Percentiles rank a stretch among this genome's conserved stretches.
Conservation (phyloP, 2,797 vertebrate species). For the Ctenochaetus hawaiiensis region DNA sequence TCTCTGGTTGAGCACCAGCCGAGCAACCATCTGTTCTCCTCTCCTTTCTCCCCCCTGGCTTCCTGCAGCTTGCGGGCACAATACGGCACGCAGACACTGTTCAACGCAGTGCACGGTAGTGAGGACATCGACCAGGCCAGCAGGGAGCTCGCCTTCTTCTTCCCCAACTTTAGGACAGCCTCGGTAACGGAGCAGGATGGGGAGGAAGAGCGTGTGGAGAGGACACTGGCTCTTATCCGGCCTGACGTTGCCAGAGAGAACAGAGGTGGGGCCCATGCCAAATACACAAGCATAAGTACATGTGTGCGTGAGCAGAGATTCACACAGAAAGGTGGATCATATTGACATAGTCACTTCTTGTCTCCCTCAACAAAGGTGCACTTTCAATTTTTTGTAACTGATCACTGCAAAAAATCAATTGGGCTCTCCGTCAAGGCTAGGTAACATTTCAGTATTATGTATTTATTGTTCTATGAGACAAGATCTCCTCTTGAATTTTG, state of each 20-base stretch:
- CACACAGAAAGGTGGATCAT: constrained; percentile 22
- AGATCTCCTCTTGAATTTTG: no score
- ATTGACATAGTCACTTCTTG: constrained; percentile 14
- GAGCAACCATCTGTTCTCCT: constrained; percentile 80
- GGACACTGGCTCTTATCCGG: constrained; percentile 87
- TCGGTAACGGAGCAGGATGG: constrained; percentile 70
- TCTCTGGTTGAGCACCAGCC: constrained; percentile 74
- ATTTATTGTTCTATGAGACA: no score
- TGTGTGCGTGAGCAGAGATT: constrained; percentile 18
- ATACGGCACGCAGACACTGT: constrained; percentile 89
- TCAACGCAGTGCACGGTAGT: constrained; percentile 91
- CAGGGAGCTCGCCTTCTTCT: constrained; percentile 91
- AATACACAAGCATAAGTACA: constrained; percentile 54
- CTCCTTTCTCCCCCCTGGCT: constrained; percentile 63
- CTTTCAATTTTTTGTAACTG: background rate
- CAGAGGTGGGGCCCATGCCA: constrained; percentile 84
- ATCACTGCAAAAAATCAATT: background rate
- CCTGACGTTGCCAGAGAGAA: constrained; percentile 84
- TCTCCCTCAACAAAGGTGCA: constrained; percentile 24
- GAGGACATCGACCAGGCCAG: constrained; percentile 84
- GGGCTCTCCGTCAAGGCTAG: background rate
- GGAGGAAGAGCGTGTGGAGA: constrained; percentile 82
- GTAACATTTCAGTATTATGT: no score
- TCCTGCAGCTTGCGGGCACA: constrained; percentile 89
- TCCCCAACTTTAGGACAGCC: constrained; percentile 86